phyloP scores from a whole-genome alignment of 2,888 invertebrate species.

The Apotomis turbidana region DNA sequence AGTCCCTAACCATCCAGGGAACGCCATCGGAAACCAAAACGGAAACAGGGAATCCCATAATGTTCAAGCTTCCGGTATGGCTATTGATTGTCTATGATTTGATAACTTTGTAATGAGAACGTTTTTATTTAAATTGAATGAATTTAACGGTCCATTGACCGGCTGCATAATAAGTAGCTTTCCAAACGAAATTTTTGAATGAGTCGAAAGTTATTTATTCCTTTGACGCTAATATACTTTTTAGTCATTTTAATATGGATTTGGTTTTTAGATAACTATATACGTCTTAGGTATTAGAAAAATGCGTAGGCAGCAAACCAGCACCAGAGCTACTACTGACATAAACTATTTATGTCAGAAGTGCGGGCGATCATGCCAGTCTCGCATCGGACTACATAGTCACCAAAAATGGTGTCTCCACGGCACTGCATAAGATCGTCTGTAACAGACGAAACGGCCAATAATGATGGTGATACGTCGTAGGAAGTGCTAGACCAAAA shows the following conservation, averaged over 20 bases:
- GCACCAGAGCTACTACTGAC: too few relatives aligned
- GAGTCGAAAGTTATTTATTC: slow-evolving; percentile 20
- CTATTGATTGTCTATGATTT: slow-evolving; percentile 43
- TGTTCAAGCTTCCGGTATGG: slow-evolving; percentile 38
- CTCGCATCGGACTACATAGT: too few relatives aligned
- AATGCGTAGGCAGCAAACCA: too few relatives aligned
- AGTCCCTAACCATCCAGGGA: slow-evolving; percentile 16
- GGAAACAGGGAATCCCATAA: slow-evolving; percentile 46
- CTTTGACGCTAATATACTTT: slow-evolving; percentile 11
- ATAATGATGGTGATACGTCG: too few relatives aligned
- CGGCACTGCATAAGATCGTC: too few relatives aligned
- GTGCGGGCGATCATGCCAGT: too few relatives aligned
- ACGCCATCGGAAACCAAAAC: slow-evolving; percentile 42
- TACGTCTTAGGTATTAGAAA: too few relatives aligned
- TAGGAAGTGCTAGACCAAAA: too few relatives aligned
- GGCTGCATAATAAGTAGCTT: slow-evolving; percentile 59
- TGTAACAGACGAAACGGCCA: too few relatives aligned
- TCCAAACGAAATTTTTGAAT: slow-evolving; percentile 58
- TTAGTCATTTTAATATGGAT: neutral
- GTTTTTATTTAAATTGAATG: slow-evolving; percentile 62
- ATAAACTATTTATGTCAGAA: too few relatives aligned
- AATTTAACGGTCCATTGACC: slow-evolving; percentile 70
- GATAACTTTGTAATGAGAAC: slow-evolving; percentile 52
- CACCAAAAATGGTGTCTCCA: too few relatives aligned
- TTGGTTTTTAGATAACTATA: neutral